Percentiles rank a stretch among this genome's conserved stretches.
These are phyloP conservation scores for Hanleya hanleyi DNA, from an alignment of 2,888 invertebrate genomes.

Conservation along the genomic window DNA sequence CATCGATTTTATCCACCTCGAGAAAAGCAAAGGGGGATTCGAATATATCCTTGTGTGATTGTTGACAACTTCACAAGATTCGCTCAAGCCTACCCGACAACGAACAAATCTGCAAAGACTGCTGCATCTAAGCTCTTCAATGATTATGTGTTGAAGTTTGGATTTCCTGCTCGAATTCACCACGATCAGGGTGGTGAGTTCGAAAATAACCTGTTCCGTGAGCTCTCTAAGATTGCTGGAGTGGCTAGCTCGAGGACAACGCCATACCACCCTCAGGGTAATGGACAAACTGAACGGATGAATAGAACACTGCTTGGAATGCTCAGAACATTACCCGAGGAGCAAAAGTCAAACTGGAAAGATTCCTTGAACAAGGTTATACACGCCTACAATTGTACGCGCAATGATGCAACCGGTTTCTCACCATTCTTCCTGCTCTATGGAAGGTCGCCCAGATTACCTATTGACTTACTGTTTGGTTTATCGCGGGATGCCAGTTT, in stretches of 20 bases:
- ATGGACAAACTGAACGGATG: neutral
- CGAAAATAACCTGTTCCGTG: too few species aligned
- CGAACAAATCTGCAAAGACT: too few species aligned
- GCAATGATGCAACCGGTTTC: neutral
- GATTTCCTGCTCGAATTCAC: too few species aligned
- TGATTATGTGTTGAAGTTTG: too few species aligned
- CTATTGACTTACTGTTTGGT: neutral
- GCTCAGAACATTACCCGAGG: neutral
- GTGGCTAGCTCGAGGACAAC: neutral
- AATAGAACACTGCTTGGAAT: constrained; percentile 2
- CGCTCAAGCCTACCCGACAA: neutral
- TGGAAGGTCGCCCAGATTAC: neutral
- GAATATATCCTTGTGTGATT: neutral
- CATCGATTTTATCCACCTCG: neutral
- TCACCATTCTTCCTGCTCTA: neutral
- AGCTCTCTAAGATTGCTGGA: too few species aligned
- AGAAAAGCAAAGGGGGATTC: neutral
- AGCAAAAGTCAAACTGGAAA: neutral
- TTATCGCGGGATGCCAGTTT: neutral
- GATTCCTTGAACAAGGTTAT: neutral
- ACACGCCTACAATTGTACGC: neutral
- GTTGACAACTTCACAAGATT: neutral
- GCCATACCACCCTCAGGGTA: neutral
- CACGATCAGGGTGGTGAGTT: too few species aligned
- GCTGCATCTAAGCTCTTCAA: too few species aligned